phyloP scores from a whole-genome alignment of 2,797 vertebrate genomes.

The Nannoperca obscura region DNA sequence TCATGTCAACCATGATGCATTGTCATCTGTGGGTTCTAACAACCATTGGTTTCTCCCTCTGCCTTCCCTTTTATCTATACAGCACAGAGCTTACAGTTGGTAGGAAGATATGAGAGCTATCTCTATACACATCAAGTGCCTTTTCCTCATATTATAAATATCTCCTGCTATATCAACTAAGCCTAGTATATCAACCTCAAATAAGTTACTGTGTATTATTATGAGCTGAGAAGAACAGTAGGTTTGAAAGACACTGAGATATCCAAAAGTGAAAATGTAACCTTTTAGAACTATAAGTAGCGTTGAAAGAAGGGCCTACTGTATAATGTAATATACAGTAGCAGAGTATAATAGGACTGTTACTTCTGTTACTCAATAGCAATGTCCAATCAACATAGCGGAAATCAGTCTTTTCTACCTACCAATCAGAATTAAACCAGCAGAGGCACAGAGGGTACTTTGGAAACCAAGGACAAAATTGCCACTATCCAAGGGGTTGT shows the following conservation, averaged over 20 bases:
- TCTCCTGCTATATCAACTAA: conserved; percentile 81
- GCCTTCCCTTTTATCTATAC: conserved; percentile 80
- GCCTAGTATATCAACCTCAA: conserved; percentile 83
- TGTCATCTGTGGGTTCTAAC: conserved; percentile 79
- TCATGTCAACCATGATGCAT: conserved; percentile 79
- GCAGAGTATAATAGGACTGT: conserved; percentile 76
- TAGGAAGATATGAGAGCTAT: conserved; percentile 82
- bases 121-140: conserved; percentile 85
- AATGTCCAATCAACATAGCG: conserved; percentile 74
- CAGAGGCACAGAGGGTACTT: conserved; percentile 91
- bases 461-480: conserved; percentile 84
- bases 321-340: conserved; percentile 79
- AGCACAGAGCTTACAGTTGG: conserved; percentile 81
- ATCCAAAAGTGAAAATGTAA: conserved; percentile 79
- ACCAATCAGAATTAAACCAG: conserved; percentile 84
- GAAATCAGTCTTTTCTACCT: conserved; percentile 77
- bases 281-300: conserved; percentile 81
- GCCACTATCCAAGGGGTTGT: conserved; percentile 64
- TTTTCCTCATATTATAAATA: conserved; percentile 80
- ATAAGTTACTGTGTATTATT: conserved; percentile 83
- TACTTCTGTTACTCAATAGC: conserved; percentile 78
- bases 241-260: conserved; percentile 80
- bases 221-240: conserved; percentile 80
- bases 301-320: conserved; percentile 75
- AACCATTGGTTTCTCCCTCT: conserved; percentile 75